Percentiles rank a stretch among this genome's conserved stretches.
Conservation (phyloP, 2,113 vertebrate species). For the Lasiurus cinereus region DNA sequence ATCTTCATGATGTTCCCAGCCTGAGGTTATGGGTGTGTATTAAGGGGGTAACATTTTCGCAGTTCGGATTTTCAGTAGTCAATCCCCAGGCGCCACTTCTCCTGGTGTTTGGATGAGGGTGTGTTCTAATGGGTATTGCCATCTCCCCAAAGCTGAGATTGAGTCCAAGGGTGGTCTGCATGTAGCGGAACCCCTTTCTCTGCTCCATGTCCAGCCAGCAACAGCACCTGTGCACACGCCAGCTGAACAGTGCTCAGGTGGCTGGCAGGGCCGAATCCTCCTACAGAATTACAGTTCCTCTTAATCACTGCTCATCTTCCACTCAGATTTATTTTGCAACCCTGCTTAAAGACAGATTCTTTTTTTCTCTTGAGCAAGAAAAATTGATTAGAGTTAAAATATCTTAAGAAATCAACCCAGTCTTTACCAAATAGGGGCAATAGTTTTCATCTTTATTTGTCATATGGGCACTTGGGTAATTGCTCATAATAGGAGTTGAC, state of each 20-base stretch:
- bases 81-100: conserved; percentile 27
- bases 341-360: background rate
- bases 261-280: conserved; percentile 8
- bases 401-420: background rate
- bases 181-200: background rate
- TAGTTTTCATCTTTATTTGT: background rate
- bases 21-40: background rate
- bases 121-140: conserved; percentile 35
- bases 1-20: background rate
- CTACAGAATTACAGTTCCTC: conserved; percentile 55
- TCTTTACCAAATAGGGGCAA: background rate
- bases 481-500: background rate
- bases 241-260: background rate
- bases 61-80: background rate
- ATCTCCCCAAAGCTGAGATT: conserved; percentile 57
- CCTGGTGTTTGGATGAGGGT: conserved; percentile 16
- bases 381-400: conserved; percentile 53
- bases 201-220: background rate
- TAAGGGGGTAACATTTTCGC: conserved; percentile 31
- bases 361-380: conserved; percentile 15
- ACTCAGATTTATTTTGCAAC: background rate
- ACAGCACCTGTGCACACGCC: conserved; percentile 22
- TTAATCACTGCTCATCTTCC: conserved; percentile 33
- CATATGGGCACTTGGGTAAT: background rate
- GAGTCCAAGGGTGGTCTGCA: conserved; percentile 48